Percentiles rank a stretch among this genome's conserved stretches.
Evolutionary conservation across 2,113 vertebrate genomes (phyloP).

Genomic region (Alces alces): DNA sequence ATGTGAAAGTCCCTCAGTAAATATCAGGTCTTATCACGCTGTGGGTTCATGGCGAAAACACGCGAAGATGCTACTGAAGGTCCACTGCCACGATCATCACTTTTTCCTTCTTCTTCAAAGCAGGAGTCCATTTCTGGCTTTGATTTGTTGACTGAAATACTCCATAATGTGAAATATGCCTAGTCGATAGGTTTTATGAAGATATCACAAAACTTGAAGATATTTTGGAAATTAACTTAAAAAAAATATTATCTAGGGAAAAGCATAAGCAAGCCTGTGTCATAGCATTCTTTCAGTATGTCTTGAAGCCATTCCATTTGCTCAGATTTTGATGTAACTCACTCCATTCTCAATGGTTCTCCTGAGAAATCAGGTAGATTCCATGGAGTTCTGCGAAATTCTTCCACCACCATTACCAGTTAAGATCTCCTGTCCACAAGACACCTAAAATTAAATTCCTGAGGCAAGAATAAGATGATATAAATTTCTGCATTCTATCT

Average conservation of each 20-base stretch:
- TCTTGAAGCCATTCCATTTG: background rate
- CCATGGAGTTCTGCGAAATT: background rate
- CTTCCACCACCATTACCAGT: background rate
- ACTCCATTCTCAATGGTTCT: background rate
- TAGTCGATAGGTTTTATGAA: background rate
- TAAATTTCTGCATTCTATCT: background rate
- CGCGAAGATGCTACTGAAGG: background rate
- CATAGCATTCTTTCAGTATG: rapidly evolving
- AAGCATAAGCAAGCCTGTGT: background rate
- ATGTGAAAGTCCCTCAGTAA: too few relatives aligned
- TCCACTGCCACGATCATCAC: rapidly evolving
- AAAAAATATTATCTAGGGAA: background rate
- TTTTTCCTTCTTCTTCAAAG: background rate
- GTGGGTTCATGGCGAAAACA: rapidly evolving
- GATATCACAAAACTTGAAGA: background rate
- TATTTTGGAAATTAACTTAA: background rate
- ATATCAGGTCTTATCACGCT: rapidly evolving
- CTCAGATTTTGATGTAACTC: background rate
- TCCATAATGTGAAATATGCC: background rate
- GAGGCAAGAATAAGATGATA: background rate
- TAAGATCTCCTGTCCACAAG: background rate
- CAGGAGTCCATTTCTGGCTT: background rate
- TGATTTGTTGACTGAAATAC: background rate
- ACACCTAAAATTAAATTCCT: background rate
- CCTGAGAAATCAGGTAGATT: background rate